Base-by-base conservation (phyloP, 2,888 invertebrate genomes). In the Oligia strigilis region DNA sequence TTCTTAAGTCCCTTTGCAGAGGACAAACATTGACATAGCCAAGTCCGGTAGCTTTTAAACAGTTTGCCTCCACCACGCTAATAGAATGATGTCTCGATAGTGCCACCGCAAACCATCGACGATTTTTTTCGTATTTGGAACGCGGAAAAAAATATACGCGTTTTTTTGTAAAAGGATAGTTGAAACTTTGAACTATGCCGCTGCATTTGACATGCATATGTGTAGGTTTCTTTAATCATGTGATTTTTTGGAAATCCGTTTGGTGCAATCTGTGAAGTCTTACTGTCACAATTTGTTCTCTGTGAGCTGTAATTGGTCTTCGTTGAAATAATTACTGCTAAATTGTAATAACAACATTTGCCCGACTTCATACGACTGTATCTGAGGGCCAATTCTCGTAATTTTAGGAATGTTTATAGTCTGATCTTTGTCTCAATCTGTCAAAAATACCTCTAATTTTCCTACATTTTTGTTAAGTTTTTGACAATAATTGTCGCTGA, bases 1-100 rank as follows among this genome's bases (percentile, higher is more conserved):
- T 89, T 89, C 91, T 89, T 89, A 92, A 93, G 91, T 91, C 90
- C 90, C 92, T 90, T 88, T 87, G 88, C 85, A 82, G 84, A 82
- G 76, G 72, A 72, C 92, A 94, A 96, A 96, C 93, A 96, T 96
- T 96, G 94, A 95, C 96, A 83, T 83, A 94, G 94, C 92, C 94
- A 95, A 96, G 93, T 94, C 95, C 97, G 94, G 97, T 96, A 96
- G 96, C 96, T 95, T 95, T 96, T 95, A 95, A 94, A 94, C 94
- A 95, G 95, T 96, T 95, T 95, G 93, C 92, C 91, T 89, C 88
- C 75, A 91, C 87, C 92, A 89, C 89, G 96, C 96, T 97, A 97
- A 97, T 96, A 96, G 95, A n/a, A n/a, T n/a, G n/a, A 94, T 95
- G 95, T 95, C 95, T 94, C 93, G 93, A 90, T 91, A 91, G 91